A percentile compares a stretch with the other conserved stretches of the same genome.
Evolutionary conservation across 2,113 vertebrate genomes (phyloP).

Genomic region (Heteronetta atricapilla): DNA sequence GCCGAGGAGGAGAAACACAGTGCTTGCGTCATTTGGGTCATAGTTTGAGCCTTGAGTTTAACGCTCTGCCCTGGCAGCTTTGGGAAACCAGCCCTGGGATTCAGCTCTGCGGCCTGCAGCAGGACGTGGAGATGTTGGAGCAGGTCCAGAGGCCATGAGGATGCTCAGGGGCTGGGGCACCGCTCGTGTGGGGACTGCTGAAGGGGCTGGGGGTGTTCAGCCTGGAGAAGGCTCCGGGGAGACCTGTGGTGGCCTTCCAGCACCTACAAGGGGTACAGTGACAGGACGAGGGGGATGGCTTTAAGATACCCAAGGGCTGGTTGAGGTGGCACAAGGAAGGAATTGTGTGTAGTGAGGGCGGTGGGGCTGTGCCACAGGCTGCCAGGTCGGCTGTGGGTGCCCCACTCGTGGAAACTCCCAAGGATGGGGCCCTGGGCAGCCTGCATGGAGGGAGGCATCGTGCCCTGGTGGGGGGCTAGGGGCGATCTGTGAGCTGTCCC

Average conservation of each 20-base stretch:
- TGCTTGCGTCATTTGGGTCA: too few species aligned
- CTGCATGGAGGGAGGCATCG: too few species aligned
- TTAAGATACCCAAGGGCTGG: background rate
- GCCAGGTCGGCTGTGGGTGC: background rate
- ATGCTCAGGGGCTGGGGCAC: background rate
- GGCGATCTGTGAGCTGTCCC: too few species aligned
- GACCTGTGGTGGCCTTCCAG: background rate
- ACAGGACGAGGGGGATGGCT: background rate
- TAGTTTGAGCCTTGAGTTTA: background rate
- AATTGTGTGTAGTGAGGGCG: too few species aligned
- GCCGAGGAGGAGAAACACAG: fast-evolving
- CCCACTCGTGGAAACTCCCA: background rate
- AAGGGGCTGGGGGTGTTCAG: background rate
- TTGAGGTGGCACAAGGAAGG: too few species aligned
- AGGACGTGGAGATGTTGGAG: background rate
- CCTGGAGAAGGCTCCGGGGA: background rate
- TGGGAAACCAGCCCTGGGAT: background rate
- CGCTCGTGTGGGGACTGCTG: background rate
- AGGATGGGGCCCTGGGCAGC: too few species aligned
- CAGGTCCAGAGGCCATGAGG: background rate
- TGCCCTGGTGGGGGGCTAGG: too few species aligned
- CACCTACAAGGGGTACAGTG: too few species aligned
- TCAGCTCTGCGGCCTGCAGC: background rate
- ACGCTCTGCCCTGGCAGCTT: background rate
- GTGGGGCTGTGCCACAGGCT: too few species aligned